Evolutionary conservation across 2,888 invertebrate genomes (phyloP).

Genomic region (Calephelis perditalis): DNA sequence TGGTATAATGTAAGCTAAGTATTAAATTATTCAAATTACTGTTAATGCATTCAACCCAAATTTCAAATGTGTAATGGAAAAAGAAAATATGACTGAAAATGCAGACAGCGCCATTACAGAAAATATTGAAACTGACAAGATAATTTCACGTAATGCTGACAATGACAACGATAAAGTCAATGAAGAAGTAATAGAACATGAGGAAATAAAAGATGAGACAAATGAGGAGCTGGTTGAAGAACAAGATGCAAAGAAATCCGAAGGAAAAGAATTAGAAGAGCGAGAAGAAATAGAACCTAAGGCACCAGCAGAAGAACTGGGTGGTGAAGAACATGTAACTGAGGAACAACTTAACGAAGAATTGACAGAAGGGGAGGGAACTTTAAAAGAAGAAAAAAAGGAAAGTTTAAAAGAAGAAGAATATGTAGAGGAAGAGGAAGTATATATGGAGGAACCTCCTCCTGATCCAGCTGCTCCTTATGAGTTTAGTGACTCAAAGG

Average conservation of each 20-base stretch:
- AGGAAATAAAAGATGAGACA: constrained; percentile 31
- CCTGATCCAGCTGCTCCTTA: constrained; percentile 65
- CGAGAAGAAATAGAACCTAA: constrained; percentile 27
- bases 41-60: constrained; percentile 8
- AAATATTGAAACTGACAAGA: constrained; percentile 29
- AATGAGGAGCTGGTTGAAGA: constrained; percentile 36
- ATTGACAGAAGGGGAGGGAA: constrained; percentile 35
- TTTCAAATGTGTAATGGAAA: constrained; percentile 21
- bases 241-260: constrained; percentile 32
- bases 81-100: constrained; percentile 19
- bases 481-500: constrained; percentile 55
- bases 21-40: neutral
- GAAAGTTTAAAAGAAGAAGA: constrained; percentile 30
- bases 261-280: constrained; percentile 26
- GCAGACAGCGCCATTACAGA: constrained; percentile 17
- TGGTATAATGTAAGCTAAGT: constrained; percentile 42
- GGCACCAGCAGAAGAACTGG: constrained; percentile 29
- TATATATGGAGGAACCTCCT: constrained; percentile 51
- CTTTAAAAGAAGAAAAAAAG: constrained; percentile 32
- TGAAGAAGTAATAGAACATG: constrained; percentile 30
- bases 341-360: constrained; percentile 29
- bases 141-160: constrained; percentile 14
- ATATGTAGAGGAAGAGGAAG: constrained; percentile 52
- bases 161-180: constrained; percentile 26
- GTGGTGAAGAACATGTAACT: constrained; percentile 22